Base-by-base conservation (phyloP, 2,113 vertebrate species). In the Antennarius striatus region DNA sequence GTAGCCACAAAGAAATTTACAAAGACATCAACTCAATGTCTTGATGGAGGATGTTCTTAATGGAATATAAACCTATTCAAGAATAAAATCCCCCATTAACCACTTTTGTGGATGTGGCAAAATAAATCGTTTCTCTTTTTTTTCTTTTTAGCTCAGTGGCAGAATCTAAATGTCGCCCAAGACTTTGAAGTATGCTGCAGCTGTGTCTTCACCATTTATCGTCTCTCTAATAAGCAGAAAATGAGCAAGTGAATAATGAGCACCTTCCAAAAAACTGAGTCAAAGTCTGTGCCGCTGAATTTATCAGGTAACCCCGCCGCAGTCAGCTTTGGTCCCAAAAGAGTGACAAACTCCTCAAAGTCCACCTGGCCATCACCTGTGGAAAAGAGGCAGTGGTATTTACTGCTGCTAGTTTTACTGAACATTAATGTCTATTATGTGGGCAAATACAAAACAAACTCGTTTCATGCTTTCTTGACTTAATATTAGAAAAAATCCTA, bases 261-360 rank as follows among this genome's bases (percentile, higher is more conserved):
- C 88, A 99, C 97, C 96, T 99, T 99, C 97, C 97, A 99, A 92
- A 99, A 98, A 48, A 99, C 96, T 0, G 96, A 97, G 92, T 99
- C 97, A 9, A 98, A 99, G 82, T 98, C 96, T 0, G 96, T 97
- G 83, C 97, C 96, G 0, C 93, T 91, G 91, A 99, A 99, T 79
- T 96, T 98, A 91, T 98, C 96, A 0, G 97, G 97, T 79, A 99
- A 88, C 11, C 95, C 95, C 0, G 95, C 94, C 12, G 96, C 94
- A n/a, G 96, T 95, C 61, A 99, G 93, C 84, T 98, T 99, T 58
- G 97, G 97, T 40, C 97, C 97, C 74, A 99, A 88, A 36, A 99
- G 91, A 1, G 97, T 98, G 79, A 99, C 96, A 47, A 99, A 99
- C 89, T 99, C 97, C 79, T 99, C 97, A 3, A 99, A 99, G 88